phyloP scores from a whole-genome alignment of 2,113 vertebrate genomes.

The Psittacara wagleri region DNA sequence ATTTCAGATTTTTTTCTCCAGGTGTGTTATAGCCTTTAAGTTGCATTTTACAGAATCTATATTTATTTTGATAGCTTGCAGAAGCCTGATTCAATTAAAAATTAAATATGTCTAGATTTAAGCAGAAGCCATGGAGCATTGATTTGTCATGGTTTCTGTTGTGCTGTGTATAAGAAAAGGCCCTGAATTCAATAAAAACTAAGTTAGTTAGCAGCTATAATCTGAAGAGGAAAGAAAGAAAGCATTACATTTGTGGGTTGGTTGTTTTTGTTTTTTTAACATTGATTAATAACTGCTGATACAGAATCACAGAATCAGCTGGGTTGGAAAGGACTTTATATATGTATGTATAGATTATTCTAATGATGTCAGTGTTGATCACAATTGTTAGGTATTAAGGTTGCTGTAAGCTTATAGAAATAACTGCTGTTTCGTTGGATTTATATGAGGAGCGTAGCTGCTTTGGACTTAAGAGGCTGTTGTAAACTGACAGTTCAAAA shows the following conservation, averaged over 20 bases:
- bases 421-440: conserved; percentile 44
- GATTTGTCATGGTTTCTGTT: conserved; percentile 25
- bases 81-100: conserved; percentile 18
- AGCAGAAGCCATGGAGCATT: background rate
- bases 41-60: background rate
- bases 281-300: background rate
- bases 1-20: background rate
- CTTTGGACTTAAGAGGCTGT: conserved; percentile 45
- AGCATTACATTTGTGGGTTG: background rate
- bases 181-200: conserved; percentile 1
- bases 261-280: background rate
- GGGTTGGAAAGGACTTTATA: no score
- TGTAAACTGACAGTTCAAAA: conserved; percentile 54
- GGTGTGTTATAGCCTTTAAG: background rate
- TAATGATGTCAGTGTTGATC: background rate
- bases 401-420: conserved; percentile 9
- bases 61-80: conserved; percentile 12
- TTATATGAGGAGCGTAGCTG: conserved; percentile 33
- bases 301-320: no score
- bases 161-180: background rate
- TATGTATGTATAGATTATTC: background rate
- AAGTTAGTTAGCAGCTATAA: background rate
- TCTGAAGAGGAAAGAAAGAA: background rate
- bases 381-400: background rate
- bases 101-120: background rate